These are phyloP conservation scores for Oscheius sp. DNA, from an alignment of 2,888 invertebrate genomes.

Conservation along the genomic window DNA sequence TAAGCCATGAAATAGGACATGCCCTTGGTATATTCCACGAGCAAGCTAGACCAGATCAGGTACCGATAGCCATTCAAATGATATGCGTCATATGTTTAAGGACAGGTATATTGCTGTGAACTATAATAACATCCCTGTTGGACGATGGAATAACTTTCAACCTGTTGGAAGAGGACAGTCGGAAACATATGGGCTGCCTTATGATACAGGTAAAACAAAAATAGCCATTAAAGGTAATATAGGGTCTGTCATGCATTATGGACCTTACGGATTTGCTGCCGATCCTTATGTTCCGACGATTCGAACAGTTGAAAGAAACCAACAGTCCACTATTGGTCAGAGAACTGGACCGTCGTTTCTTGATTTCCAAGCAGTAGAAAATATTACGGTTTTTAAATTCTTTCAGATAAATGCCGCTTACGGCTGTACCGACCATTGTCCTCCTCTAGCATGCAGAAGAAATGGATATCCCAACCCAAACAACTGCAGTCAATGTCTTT, in stretches of 20 bases:
- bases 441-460: constrained; percentile 36
- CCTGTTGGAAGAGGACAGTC: constrained; percentile 62
- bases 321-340: constrained; percentile 67
- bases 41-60: constrained; percentile 66
- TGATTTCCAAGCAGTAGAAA: constrained; percentile 62
- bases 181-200: constrained; percentile 63
- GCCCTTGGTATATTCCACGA: constrained; percentile 68
- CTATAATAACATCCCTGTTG: constrained; percentile 66
- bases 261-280: constrained; percentile 66
- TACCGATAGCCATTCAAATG: constrained; percentile 15
- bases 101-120: constrained; percentile 48
- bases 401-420: constrained; percentile 66
- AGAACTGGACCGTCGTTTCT: constrained; percentile 67
- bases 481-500: constrained; percentile 62
- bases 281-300: constrained; percentile 66
- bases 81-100: constrained; percentile 1
- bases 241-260: constrained; percentile 66
- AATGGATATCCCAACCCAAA: constrained; percentile 68
- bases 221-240: background rate
- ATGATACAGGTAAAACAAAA: constrained; percentile 59
- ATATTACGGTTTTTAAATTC: background rate
- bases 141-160: constrained; percentile 69
- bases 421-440: constrained; percentile 56
- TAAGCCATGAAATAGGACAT: constrained; percentile 70
- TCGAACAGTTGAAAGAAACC: constrained; percentile 58